Evolutionary conservation across 2,888 invertebrate genomes (phyloP).

Genomic region (Poecilus cupreus): DNA sequence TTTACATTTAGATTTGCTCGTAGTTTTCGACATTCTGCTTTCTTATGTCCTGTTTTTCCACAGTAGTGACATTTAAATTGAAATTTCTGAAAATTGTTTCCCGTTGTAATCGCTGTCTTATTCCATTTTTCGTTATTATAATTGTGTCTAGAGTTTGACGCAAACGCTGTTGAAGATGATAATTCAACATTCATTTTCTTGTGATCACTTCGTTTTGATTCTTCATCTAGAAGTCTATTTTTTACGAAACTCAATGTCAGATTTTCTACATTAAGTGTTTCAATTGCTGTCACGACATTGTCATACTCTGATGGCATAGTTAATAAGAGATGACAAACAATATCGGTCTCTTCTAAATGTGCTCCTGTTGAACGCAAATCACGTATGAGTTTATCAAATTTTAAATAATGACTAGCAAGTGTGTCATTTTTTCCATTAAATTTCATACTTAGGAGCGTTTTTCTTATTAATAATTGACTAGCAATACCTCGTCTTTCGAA

Average conservation of each 20-base stretch:
- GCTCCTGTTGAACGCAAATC: constrained; percentile 63
- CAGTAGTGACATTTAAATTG: too few species aligned
- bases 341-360: constrained; percentile 61
- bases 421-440: constrained; percentile 52
- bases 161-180: too few species aligned
- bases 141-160: too few species aligned
- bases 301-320: constrained; percentile 63
- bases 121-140: too few species aligned
- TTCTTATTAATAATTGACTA: constrained; percentile 61
- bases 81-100: too few species aligned
- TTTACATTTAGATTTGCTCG: too few species aligned
- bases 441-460: too few species aligned
- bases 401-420: constrained; percentile 61
- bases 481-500: constrained; percentile 64
- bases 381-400: constrained; percentile 63
- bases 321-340: constrained; percentile 62
- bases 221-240: constrained; percentile 63
- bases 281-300: constrained; percentile 63
- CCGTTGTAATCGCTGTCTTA: too few species aligned
- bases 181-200: too few species aligned
- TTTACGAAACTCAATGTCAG: constrained; percentile 63
- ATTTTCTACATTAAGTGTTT: constrained; percentile 55
- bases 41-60: too few species aligned
- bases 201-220: constrained; percentile 48
- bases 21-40: too few species aligned